Percentiles rank a stretch among this genome's conserved stretches.
Evolutionary conservation across 2,113 vertebrate genomes (phyloP).

Genomic region (Larimichthys polyactis): DNA sequence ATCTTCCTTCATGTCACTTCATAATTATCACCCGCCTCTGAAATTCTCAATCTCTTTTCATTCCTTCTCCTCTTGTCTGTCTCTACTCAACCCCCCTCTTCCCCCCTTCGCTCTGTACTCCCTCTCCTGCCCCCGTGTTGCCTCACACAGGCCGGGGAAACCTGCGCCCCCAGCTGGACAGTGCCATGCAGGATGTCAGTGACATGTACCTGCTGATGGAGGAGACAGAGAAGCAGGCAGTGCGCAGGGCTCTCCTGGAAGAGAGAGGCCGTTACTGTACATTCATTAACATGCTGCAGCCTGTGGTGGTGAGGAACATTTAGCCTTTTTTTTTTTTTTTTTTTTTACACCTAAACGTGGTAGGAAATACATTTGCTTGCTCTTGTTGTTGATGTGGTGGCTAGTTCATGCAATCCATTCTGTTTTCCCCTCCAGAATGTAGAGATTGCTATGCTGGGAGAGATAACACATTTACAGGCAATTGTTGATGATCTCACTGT

Average conservation of each 20-base stretch:
- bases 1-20: slow-evolving; percentile 18
- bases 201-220: slow-evolving; percentile 98
- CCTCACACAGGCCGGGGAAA: slow-evolving; percentile 90
- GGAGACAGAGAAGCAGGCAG: slow-evolving; percentile 98
- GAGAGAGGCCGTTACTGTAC: slow-evolving; percentile 95
- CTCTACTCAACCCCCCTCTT: slow-evolving; percentile 6
- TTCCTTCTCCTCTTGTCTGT: slow-evolving; percentile 26
- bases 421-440: slow-evolving; percentile 84
- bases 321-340: background rate
- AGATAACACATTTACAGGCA: slow-evolving; percentile 97
- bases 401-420: slow-evolving; percentile 3
- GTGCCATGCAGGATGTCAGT: slow-evolving; percentile 95
- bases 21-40: slow-evolving; percentile 59
- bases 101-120: slow-evolving; percentile 4
- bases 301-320: slow-evolving; percentile 91
- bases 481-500: slow-evolving; percentile 95
- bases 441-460: slow-evolving; percentile 97
- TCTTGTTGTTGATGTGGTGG: background rate
- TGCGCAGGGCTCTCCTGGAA: slow-evolving; percentile 94
- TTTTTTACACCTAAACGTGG: background rate
- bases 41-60: slow-evolving; percentile 29
- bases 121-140: background rate
- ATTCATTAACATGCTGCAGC: slow-evolving; percentile 94
- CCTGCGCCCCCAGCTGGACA: slow-evolving; percentile 97
- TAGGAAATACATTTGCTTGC: background rate